Base-by-base conservation (phyloP, 2,888 invertebrate genomes). In the Thymelicus sylvestris region DNA sequence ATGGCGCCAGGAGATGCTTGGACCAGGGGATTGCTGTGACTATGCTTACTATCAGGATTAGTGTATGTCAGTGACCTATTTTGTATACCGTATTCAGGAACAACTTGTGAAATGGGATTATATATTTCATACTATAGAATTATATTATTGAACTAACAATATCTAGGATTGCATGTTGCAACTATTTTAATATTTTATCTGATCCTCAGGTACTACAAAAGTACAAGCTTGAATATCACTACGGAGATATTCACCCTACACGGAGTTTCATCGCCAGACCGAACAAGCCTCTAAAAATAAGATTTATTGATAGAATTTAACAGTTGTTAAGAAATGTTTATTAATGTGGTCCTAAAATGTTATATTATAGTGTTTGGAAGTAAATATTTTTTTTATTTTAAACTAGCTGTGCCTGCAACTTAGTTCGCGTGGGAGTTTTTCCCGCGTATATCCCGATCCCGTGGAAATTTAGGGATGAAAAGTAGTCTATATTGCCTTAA, bases 161-260 rank as follows among this genome's bases (percentile, higher is more conserved):
- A 31, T 5, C 31, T 31, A 31, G 5, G 3, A 31, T 31, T 31
- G 24, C 24, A 24, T 2, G 24, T 24, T 24, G 3, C 31, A 5
- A 31, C 31, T 31, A 31, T 3, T 31, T 31, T 31, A 31, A 31
- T 31, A 31, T 31, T n/a, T 0, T 10, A 38, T 52, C 13, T 61
- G 60, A 41, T 74, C 92, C 90, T 52, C 86, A 96, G 96, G 78
- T 96, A 69, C 75, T 96, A 67, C 93, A 94, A 75, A 95, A 95
- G 79, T 96, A 95, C 81, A 94, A 92, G 80, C 86, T 96, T 62
- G 95, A 96, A 79, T 96, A 96, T 79, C 95, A 96, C 79, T 96
- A 96, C 81, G 95, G 95, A 13, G 95, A 96, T 72, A 95, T 96
- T 62, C 85, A 87, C 70, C 94, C 95, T 67, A 95, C 93, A 61